Conservation (phyloP, 1,140 invertebrate genomes). For the Diprion similis region DNA sequence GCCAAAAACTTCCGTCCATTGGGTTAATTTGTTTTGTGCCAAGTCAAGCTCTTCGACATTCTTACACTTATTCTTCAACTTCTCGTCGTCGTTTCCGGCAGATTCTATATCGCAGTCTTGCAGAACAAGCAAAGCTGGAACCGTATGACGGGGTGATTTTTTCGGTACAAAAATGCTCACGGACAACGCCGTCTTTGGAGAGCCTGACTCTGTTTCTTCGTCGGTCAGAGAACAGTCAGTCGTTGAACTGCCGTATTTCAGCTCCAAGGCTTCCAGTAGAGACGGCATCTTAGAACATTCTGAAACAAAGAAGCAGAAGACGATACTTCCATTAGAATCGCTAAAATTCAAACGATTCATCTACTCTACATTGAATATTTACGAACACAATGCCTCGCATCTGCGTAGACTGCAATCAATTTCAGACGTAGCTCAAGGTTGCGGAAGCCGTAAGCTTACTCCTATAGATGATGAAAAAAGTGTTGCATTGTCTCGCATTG, state of each 20-base stretch:
- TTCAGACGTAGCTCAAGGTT: not conserved
- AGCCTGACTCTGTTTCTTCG: conserved; percentile 58
- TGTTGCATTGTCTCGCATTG: not conserved
- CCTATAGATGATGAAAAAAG: not conserved
- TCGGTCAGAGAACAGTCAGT: conserved; percentile 64
- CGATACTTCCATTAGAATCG: not conserved
- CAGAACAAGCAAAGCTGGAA: conserved; percentile 85
- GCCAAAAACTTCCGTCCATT: conserved; percentile 87
- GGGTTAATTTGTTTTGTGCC: conserved; percentile 85
- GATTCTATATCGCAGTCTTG: conserved; percentile 88
- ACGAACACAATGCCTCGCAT: no score
- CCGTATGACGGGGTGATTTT: conserved; percentile 75
- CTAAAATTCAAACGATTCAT: no score
- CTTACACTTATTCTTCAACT: conserved; percentile 79
- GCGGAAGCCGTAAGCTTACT: not conserved
- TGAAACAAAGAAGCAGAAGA: conserved; percentile 32
- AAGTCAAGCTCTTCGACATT: conserved; percentile 89
- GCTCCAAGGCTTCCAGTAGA: conserved; percentile 82
- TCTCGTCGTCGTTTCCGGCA: conserved; percentile 79
- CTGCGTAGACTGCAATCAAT: not conserved
- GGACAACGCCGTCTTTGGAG: conserved; percentile 66
- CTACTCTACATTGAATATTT: no score
- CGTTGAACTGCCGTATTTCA: conserved; percentile 75
- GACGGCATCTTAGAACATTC: conserved; percentile 75
- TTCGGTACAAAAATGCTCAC: conserved; percentile 85